Base-by-base conservation (phyloP, 2,797 vertebrate species). In the Morelia viridis region DNA sequence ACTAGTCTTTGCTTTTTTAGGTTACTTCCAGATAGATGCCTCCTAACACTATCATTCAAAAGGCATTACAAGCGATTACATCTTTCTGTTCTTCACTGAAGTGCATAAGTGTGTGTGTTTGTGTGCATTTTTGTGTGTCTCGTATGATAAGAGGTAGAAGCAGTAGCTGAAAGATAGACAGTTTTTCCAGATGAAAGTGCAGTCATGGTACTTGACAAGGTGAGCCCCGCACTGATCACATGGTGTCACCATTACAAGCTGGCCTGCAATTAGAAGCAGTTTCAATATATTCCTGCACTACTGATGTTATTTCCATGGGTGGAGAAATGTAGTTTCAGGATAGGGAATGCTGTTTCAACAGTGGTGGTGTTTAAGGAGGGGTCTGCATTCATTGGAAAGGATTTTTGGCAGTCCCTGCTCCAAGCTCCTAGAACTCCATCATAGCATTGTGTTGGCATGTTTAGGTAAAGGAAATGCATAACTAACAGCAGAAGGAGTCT, bases 1-100 rank as follows among this genome's bases (percentile, higher is more conserved):
- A 83, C 91, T 87, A 90, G 64, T 85, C 50, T 0, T 35, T 0
- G 0, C 60, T 94, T 83, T 92, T 31, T 19, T 6, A n/a, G 8
- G 41, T 58, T 90, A 17, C 35, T 90, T 90, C 10, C 35, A 58
- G 26, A 58, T n/a, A 26, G 71, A 61, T 28, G 15, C 17, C 15
- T 50, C 13, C 26, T 46, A 46, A 26, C 8, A 22, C 7, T 60
- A 15, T 56, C 68, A 15, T 1, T 41, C 53, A 89, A 80, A 80
- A 80, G 22, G 4, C 35, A 76, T 76, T 83, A 41, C 60, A 31
- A 90, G 2, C 24, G 41, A 60, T n/a, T 83, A 7, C 17, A 13
- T 58, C n/a, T 57, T 68, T 56, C 28, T 50, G 4, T 11, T 19
- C 57, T 85, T 56, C 5, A 58, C 53, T n/a, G 28, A 31, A 17